Base-by-base conservation (phyloP, 2,797 vertebrate genomes). In the Melanotaenia boesemani region DNA sequence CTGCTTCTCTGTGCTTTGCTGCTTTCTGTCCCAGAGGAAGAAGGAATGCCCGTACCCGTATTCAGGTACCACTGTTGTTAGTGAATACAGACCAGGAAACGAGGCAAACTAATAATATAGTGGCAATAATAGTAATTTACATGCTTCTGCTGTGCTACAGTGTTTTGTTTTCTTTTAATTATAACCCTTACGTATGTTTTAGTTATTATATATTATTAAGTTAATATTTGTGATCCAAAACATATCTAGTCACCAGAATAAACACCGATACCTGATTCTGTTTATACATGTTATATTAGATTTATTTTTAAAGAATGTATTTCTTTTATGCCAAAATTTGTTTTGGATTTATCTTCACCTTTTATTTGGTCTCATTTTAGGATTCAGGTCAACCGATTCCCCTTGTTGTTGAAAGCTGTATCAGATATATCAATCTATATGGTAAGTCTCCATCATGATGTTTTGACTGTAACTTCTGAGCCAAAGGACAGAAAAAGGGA, bases 11-110 rank as follows among this genome's bases (percentile, higher is more conserved):
- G 90, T 88, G 89, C 96, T 95, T 93, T 94, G 94, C 96, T 94
- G 96, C 96, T 97, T 95, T 95, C 92, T 94, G 93, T 95, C 93
- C 96, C 97, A 99, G 98, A 98, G 98, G 98, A 96, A 96, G 98
- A 96, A 96, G 98, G 95, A 99, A 99, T 96, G 96, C 97, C 77
- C 97, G 98, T 90, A 94, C 96, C 57, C 98, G 98, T 90, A 98
- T 96, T 89, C 98, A 99, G 98, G 98, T 99, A 99, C 94, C 95
- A 80, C 88, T 85, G 75, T 44, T 59, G 63, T 37, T 71, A 28
- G n/a, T 70, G 63, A 64, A 9, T 61, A 13, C 55, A 55, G 64
- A 15, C 69, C 18, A 59, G 77, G 81, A 58, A 34, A 59, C 74
- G 64, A 69, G 65, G 20, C 48, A 11, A 55, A 46, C 58, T 60